phyloP scores from a whole-genome alignment of 2,113 vertebrate species.

The Bothrops jararaca region DNA sequence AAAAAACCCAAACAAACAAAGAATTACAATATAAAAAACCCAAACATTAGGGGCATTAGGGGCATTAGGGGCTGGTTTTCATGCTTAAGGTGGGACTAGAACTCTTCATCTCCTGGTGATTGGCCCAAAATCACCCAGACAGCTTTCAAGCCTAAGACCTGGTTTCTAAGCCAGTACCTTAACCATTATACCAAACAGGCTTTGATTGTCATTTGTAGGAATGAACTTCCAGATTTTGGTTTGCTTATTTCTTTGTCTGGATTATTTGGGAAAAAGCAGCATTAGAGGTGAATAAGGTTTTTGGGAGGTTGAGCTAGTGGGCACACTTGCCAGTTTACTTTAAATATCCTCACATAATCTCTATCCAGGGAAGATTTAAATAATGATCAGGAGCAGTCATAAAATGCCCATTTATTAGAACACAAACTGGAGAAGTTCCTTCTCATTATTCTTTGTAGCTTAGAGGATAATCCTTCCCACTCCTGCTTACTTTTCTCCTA shows the following conservation, averaged over 20 bases:
- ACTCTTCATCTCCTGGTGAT: too few species aligned
- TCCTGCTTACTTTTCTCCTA: not conserved
- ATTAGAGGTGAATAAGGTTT: not conserved
- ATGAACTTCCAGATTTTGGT: not conserved
- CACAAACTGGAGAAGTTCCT: not conserved
- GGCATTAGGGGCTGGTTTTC: too few species aligned
- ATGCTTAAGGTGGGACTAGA: too few species aligned
- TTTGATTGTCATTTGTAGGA: not conserved
- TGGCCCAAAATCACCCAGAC: not conserved
- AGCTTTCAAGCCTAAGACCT: not conserved
- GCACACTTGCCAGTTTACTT: not conserved
- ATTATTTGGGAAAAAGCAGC: not conserved
- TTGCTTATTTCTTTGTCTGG: not conserved
- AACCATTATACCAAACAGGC: not conserved
- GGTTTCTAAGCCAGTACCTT: not conserved
- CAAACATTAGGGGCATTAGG: too few species aligned
- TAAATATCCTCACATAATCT: not conserved
- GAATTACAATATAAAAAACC: too few species aligned
- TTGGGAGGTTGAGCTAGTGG: not conserved
- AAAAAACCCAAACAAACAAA: too few species aligned
- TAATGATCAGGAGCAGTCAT: not conserved
- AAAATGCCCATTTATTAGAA: not conserved
- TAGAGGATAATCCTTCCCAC: not conserved
- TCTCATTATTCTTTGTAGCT: not conserved
- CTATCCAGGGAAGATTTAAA: not conserved